phyloP scores from a whole-genome alignment of 2,888 invertebrate species.

The Megamerina dolium region DNA sequence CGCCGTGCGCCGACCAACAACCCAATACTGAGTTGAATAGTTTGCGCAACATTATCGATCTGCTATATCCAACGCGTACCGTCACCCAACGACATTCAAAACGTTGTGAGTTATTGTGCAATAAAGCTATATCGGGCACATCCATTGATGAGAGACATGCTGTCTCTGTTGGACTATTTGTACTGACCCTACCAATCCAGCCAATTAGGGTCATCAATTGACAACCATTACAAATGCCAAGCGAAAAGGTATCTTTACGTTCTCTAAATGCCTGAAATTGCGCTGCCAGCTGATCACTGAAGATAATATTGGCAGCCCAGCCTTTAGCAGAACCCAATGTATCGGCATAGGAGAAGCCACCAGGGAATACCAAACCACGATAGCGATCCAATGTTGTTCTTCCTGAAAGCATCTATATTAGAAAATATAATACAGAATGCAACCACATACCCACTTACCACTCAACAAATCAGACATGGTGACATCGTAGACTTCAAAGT shows the following conservation, averaged over 20 bases:
- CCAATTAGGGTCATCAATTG: constrained; percentile 92
- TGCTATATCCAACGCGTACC: constrained; percentile 61
- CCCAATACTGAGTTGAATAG: constrained; percentile 88
- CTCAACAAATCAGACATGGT: constrained; percentile 85
- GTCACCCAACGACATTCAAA: constrained; percentile 75
- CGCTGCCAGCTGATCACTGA: constrained; percentile 65
- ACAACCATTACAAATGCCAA: constrained; percentile 98
- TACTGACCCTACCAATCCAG: constrained; percentile 72
- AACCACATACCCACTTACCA: constrained; percentile 23
- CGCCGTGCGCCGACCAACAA: constrained; percentile 95
- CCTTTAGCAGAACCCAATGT: constrained; percentile 97
- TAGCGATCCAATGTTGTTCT: constrained; percentile 71
- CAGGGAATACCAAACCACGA: constrained; percentile 88
- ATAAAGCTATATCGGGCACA: constrained; percentile 63
- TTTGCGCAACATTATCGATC: constrained; percentile 77
- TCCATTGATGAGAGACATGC: too few species aligned
- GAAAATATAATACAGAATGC: constrained; percentile 1
- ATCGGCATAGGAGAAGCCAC: constrained; percentile 96
- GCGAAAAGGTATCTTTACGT: constrained; percentile 80
- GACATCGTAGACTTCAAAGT: constrained; percentile 88
- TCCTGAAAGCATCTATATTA: constrained; percentile 39
- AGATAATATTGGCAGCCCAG: constrained; percentile 90
- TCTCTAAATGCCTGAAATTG: constrained; percentile 74
- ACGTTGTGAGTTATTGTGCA: constrained; percentile 83
- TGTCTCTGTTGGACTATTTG: constrained; percentile 15